phyloP scores from a whole-genome alignment of 2,888 invertebrate species.

The Netelia virgata region DNA sequence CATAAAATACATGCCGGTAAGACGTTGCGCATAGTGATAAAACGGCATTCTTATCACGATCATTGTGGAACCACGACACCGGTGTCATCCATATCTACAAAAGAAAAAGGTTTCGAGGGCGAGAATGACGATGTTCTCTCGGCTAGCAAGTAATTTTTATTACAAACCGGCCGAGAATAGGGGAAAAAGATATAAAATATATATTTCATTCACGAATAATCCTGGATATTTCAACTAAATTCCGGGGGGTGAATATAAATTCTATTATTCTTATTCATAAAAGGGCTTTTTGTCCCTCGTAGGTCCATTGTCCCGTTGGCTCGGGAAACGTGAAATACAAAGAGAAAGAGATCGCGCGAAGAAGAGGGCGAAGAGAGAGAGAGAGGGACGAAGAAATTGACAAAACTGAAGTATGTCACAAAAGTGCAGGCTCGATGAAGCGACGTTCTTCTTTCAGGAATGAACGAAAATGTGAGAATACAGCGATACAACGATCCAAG shows the following conservation, averaged over 20 bases:
- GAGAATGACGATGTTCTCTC: constrained; percentile 19
- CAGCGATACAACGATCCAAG: neutral
- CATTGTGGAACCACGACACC: neutral
- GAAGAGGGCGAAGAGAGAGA: constrained; percentile 28
- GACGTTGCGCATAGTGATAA: constrained; percentile 27
- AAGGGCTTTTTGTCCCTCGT: constrained; percentile 68
- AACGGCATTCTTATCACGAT: constrained; percentile 48
- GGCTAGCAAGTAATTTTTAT: constrained; percentile 38
- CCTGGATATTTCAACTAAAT: constrained; percentile 36
- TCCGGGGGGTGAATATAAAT: constrained; percentile 61
- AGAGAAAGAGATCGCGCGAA: constrained; percentile 27
- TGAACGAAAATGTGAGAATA: too few relatives aligned
- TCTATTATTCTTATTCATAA: constrained; percentile 71
- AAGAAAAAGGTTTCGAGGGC: neutral
- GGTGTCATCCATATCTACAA: constrained; percentile 18
- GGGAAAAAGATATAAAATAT: constrained; percentile 25
- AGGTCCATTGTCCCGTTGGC: constrained; percentile 63
- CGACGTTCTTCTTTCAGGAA: neutral
- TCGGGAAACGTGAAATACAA: constrained; percentile 8
- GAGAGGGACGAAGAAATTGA: constrained; percentile 56
- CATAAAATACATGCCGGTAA: constrained; percentile 36
- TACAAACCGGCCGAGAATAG: constrained; percentile 4
- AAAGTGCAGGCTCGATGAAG: constrained; percentile 16
- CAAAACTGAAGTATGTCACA: constrained; percentile 47
- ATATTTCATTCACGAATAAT: constrained; percentile 52